Conservation (phyloP, 2,113 vertebrate species). For the Elanoides forficatus region DNA sequence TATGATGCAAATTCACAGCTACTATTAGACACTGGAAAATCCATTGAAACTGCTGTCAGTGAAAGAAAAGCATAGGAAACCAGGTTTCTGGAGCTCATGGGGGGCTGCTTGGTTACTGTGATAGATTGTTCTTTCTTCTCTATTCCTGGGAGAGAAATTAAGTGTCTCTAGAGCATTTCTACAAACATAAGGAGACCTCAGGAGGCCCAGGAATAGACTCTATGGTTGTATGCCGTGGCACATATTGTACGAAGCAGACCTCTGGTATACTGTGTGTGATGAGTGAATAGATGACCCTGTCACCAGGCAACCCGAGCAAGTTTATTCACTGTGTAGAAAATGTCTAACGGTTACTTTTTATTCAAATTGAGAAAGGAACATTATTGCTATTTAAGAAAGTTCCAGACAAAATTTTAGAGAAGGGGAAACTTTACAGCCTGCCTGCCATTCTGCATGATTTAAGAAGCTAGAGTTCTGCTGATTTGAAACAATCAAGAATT, state of each 20-base stretch:
- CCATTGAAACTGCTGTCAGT: not conserved
- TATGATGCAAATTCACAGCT: not conserved
- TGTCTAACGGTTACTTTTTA: not conserved
- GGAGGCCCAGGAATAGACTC: not conserved
- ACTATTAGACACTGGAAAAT: not conserved
- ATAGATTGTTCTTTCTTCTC: not conserved
- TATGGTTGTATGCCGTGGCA: not conserved
- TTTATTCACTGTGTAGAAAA: not conserved
- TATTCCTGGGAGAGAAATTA: not conserved
- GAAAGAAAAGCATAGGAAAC: not conserved
- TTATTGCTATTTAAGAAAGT: not conserved
- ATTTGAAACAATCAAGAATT: not conserved
- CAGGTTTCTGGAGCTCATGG: not conserved
- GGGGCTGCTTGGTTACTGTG: not conserved
- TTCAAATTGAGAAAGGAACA: not conserved
- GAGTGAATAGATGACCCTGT: not conserved
- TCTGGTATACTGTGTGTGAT: not conserved
- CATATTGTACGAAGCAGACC: not conserved
- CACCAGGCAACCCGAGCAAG: not conserved
- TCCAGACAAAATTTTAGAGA: not conserved
- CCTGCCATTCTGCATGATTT: not conserved
- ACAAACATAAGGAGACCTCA: not conserved
- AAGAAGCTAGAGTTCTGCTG: not conserved
- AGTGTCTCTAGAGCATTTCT: not conserved
- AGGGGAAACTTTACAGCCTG: not conserved